These are phyloP conservation scores for Plotosus lineatus DNA, from an alignment of 2,113 vertebrate genomes.

Conservation along the genomic window DNA sequence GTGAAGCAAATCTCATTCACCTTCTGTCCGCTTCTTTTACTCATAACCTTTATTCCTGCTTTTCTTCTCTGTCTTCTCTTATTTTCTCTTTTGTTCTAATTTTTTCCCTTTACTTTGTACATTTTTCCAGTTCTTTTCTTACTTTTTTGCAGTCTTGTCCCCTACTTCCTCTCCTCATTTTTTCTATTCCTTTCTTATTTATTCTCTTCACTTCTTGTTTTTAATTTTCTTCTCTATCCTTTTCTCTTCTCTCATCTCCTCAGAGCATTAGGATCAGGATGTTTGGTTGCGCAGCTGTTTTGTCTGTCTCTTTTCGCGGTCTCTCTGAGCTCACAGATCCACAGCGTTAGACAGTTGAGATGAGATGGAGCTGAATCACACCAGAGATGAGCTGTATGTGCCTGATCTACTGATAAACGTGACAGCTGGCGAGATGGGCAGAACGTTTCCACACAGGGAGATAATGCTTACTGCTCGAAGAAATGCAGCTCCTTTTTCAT, in stretches of 20 bases:
- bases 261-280: not conserved
- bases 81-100: not conserved
- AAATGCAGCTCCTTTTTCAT: constrained; percentile 9
- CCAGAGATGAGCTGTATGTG: not conserved
- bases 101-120: not conserved
- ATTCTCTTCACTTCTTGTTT: not conserved
- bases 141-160: not conserved
- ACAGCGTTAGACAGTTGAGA: constrained; percentile 14
- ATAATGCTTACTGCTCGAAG: not conserved
- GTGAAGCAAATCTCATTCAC: constrained; percentile 44
- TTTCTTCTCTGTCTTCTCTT: not conserved
- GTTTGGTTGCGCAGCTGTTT: constrained; percentile 18
- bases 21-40: constrained; percentile 18
- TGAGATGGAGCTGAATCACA: not conserved
- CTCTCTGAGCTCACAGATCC: constrained; percentile 9
- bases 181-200: not conserved
- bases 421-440: constrained; percentile 18
- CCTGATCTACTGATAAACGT: not conserved
- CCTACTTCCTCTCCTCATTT: not conserved
- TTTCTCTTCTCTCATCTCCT: not conserved
- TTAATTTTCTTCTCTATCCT: too few relatives aligned
- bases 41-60: not conserved
- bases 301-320: not conserved
- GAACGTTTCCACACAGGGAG: not conserved
- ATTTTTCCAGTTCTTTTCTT: not conserved